Evolutionary conservation across 2,113 vertebrate genomes (phyloP).

Genomic region (Cervus canadensis): DNA sequence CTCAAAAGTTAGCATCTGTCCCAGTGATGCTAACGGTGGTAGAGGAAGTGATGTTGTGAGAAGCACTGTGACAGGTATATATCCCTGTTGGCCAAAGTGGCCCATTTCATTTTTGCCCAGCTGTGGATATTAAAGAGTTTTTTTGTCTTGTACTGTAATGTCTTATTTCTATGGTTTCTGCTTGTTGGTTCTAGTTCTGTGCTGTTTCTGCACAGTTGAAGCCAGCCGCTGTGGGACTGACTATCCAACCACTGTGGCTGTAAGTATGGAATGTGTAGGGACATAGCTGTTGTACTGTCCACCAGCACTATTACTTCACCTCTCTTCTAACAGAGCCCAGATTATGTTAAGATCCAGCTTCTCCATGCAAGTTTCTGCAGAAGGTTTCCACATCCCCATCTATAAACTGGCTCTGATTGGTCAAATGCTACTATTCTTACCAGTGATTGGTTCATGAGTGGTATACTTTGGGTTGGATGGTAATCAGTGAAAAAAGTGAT

Average conservation of each 20-base stretch:
- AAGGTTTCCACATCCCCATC: neutral
- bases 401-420: neutral
- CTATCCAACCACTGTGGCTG: neutral
- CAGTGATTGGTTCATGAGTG: neutral
- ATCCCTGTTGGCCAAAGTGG: neutral
- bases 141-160: neutral
- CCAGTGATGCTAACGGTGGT: neutral
- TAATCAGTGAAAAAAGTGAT: neutral
- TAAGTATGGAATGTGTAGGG: neutral
- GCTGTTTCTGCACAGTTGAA: neutral
- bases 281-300: neutral
- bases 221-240: neutral
- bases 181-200: neutral
- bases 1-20: neutral
- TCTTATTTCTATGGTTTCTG: neutral
- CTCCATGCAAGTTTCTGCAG: neutral
- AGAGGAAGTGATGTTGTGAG: neutral
- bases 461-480: neutral
- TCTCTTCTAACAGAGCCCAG: neutral
- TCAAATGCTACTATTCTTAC: neutral
- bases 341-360: neutral
- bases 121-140: neutral
- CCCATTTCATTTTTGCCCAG: neutral
- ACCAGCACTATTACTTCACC: neutral
- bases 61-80: neutral